These are phyloP conservation scores for Danaus melanippus DNA, from an alignment of 1,140 invertebrate species.

Conservation along the genomic window DNA sequence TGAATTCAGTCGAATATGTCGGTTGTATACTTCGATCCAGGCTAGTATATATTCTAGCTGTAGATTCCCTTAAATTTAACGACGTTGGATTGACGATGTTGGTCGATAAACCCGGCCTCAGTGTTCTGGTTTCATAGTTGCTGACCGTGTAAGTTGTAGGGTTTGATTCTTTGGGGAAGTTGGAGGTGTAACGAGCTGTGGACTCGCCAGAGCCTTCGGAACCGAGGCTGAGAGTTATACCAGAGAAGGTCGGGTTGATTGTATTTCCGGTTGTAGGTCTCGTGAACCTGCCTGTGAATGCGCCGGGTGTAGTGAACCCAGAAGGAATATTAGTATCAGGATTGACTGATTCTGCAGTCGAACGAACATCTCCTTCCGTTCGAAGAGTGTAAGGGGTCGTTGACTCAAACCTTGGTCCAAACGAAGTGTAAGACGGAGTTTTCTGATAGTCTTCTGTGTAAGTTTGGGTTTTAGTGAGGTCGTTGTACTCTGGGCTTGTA, in stretches of 20 bases:
- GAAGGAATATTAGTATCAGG: conserved; percentile 11
- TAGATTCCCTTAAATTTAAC: conserved; percentile 13
- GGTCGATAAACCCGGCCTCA: conserved; percentile 18
- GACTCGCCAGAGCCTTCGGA: conserved; percentile 22
- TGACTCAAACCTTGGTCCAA: conserved; percentile 10
- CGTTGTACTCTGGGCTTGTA: conserved; percentile 35
- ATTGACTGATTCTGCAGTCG: conserved; percentile 12
- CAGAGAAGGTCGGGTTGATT: conserved; percentile 15
- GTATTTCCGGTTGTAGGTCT: conserved; percentile 9
- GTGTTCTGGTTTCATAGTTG: conserved; percentile 21
- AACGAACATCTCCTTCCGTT: conserved; percentile 9
- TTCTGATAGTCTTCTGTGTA: conserved; percentile 31
- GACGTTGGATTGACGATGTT: conserved; percentile 17
- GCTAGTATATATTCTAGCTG: conserved; percentile 13
- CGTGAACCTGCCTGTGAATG: conserved; percentile 16
- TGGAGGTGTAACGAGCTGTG: conserved; percentile 15
- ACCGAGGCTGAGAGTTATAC: conserved; percentile 20
- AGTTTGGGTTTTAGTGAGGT: conserved; percentile 31
- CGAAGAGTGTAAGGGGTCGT: conserved; percentile 13
- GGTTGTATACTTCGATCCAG: conserved; percentile 14
- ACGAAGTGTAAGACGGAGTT: conserved; percentile 10
- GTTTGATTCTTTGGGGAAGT: conserved; percentile 10
- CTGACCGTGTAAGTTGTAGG: conserved; percentile 12
- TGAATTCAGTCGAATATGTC: conserved; percentile 19
- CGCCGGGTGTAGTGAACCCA: conserved; percentile 13